Percentiles rank a stretch among this genome's conserved stretches.
phyloP scores from a whole-genome alignment of 2,888 invertebrate genomes.

The Campoplex nolae region DNA sequence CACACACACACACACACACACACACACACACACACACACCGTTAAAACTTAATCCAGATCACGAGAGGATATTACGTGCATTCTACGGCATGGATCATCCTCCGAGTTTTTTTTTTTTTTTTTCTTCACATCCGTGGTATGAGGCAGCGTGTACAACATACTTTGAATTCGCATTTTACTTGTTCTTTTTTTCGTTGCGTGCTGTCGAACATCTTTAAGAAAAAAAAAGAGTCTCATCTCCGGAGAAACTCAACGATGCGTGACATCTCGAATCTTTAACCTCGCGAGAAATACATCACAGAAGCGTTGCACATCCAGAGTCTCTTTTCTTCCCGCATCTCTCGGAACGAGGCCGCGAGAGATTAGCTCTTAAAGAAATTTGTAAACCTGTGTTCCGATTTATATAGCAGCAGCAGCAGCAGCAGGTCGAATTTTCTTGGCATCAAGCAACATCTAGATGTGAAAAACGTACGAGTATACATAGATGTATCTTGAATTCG shows the following conservation, averaged over 20 bases:
- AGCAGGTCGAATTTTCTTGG: constrained; percentile 30
- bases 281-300: constrained; percentile 38
- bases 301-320: constrained; percentile 9
- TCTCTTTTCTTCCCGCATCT: constrained; percentile 32
- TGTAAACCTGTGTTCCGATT: constrained; percentile 70
- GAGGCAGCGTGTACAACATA: neutral
- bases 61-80: constrained; percentile 71
- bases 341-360: constrained; percentile 51
- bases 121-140: constrained; percentile 30
- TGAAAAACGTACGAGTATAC: constrained; percentile 57
- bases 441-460: constrained; percentile 62
- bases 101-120: constrained; percentile 13
- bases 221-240: constrained; percentile 35
- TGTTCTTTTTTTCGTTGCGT: constrained; percentile 53
- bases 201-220: constrained; percentile 9
- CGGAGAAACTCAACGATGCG: constrained; percentile 62
- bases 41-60: constrained; percentile 72
- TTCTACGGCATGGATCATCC: constrained; percentile 66
- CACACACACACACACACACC: neutral
- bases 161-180: constrained; percentile 52
- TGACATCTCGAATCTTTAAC: constrained; percentile 51
- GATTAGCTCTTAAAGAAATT: constrained; percentile 66
- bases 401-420: constrained; percentile 59
- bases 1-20: neutral
- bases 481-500: constrained; percentile 31